Evolutionary conservation across 2,797 vertebrate species (phyloP).

Genomic region (Tokudaia tokunoshimensis): DNA sequence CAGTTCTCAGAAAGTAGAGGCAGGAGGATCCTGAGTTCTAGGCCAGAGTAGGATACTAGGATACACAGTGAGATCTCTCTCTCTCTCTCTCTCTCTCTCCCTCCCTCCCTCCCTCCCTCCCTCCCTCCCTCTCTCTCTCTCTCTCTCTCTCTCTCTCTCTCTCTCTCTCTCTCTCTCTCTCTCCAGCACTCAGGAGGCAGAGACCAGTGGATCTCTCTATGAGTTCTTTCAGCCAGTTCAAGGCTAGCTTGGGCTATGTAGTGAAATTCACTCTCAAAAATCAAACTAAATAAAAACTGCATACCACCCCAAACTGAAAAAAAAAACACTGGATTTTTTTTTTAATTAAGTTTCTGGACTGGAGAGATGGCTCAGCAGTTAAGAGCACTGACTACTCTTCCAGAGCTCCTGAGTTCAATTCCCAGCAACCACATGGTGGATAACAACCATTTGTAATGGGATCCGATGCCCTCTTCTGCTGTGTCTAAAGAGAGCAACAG

Average conservation of each 20-base stretch:
- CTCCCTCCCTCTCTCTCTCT: too few species aligned
- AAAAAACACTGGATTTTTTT: not conserved
- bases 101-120: too few species aligned
- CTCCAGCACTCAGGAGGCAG: not conserved
- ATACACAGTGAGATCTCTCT: not conserved
- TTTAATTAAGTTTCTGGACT: not conserved
- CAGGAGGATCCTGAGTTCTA: not conserved
- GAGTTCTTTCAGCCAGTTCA: not conserved
- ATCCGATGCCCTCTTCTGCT: not conserved
- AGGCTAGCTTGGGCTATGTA: not conserved
- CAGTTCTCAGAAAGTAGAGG: not conserved
- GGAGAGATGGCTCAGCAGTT: not conserved
- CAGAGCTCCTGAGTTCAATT: not conserved
- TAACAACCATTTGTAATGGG: not conserved
- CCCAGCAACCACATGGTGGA: not conserved
- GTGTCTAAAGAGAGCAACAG: not conserved
- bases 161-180: too few species aligned
- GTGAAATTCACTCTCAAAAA: not conserved
- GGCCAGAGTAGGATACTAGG: not conserved
- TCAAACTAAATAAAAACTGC: not conserved
- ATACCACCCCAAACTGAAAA: not conserved
- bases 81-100: too few species aligned
- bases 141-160: too few species aligned
- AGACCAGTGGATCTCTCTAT: not conserved
- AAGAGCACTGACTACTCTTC: not conserved